phyloP scores from a whole-genome alignment of 1,140 invertebrate species.

The Melanaphis sacchari region DNA sequence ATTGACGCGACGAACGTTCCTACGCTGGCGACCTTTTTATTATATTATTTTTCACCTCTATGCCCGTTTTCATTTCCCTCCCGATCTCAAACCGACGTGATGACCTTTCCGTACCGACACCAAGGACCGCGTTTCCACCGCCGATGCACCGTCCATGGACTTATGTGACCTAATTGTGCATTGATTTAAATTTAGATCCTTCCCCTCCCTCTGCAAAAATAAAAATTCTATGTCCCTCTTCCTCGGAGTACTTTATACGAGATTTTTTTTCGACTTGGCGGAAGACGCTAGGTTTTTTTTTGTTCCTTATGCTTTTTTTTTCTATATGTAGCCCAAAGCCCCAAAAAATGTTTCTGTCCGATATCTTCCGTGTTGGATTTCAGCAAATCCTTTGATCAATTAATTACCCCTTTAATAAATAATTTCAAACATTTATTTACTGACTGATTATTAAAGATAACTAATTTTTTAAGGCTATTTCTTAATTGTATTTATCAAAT shows the following conservation, averaged over 20 bases:
- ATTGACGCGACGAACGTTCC: background rate
- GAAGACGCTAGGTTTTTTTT: background rate
- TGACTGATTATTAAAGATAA: background rate
- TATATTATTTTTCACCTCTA: constrained; percentile 58
- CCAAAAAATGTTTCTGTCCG: background rate
- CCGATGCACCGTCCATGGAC: background rate
- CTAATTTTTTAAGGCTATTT: background rate
- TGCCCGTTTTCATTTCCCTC: background rate
- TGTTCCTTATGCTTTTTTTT: background rate
- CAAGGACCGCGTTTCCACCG: background rate
- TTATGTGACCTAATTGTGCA: constrained; percentile 26
- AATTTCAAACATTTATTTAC: background rate
- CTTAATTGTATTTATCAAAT: background rate
- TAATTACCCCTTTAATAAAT: background rate
- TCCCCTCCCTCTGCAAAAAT: background rate
- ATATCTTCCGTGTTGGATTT: background rate
- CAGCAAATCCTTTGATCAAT: background rate
- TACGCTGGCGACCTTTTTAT: background rate
- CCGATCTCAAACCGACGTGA: background rate
- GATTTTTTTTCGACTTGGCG: background rate
- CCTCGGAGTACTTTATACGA: background rate
- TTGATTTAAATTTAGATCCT: constrained; percentile 54
- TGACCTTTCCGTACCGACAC: background rate
- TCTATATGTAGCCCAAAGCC: background rate
- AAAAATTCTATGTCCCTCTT: background rate